These are phyloP conservation scores for Ophion ellenae DNA, from an alignment of 2,888 invertebrate species.

Conservation along the genomic window DNA sequence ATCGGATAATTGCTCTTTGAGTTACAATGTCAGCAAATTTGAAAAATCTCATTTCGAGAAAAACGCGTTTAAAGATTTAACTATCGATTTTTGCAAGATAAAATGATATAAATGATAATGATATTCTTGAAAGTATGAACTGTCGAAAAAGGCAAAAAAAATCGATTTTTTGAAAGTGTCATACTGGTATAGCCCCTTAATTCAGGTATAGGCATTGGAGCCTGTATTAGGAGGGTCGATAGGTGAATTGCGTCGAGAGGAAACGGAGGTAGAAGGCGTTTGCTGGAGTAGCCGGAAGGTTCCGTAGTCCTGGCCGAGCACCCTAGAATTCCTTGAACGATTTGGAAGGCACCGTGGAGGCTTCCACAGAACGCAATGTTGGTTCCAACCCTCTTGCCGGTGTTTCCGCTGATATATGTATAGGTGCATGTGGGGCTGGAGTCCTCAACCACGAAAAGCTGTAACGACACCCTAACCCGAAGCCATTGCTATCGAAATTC, in stretches of 20 bases:
- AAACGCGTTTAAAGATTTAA: too few species aligned
- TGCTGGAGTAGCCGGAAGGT: slow-evolving; percentile 70
- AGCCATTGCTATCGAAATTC: slow-evolving; percentile 70
- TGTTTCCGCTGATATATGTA: slow-evolving; percentile 12
- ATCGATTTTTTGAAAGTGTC: too few species aligned
- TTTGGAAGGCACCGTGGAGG: slow-evolving; percentile 25
- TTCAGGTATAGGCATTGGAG: neutral
- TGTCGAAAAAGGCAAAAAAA: too few species aligned
- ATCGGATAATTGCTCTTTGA: too few species aligned
- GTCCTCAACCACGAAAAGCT: slow-evolving; percentile 44
- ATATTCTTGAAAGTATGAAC: too few species aligned
- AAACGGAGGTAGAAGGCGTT: slow-evolving; percentile 65
- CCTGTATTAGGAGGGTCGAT: neutral
- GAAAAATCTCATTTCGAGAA: too few species aligned
- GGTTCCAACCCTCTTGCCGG: neutral
- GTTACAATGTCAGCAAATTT: too few species aligned
- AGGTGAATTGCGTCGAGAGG: slow-evolving; percentile 26
- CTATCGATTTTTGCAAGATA: too few species aligned
- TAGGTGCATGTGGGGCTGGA: neutral
- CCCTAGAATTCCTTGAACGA: slow-evolving; percentile 70
- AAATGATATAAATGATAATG: too few species aligned
- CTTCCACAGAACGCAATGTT: slow-evolving; percentile 30
- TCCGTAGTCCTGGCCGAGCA: slow-evolving; percentile 41
- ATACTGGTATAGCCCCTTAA: neutral
- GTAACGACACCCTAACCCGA: slow-evolving; percentile 27